Evolutionary conservation across 2,113 vertebrate genomes (phyloP).

Genomic region (Gallinago paraguaiae): DNA sequence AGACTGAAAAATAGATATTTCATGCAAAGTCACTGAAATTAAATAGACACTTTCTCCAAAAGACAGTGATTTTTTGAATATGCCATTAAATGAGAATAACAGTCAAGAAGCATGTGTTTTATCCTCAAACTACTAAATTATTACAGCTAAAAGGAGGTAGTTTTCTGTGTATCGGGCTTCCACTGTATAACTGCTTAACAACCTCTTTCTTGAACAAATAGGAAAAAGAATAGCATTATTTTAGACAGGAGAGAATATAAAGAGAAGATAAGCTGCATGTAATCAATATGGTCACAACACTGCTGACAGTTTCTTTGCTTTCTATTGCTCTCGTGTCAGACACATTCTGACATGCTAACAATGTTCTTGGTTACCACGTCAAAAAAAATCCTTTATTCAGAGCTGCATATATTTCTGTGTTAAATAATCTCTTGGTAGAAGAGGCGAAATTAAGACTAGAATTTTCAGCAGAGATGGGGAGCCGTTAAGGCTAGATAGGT

Average conservation of each 20-base stretch:
- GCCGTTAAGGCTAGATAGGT: no score
- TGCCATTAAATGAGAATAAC: not conserved
- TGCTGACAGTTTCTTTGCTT: not conserved
- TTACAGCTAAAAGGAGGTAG: not conserved
- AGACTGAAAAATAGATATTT: not conserved
- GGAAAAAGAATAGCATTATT: not conserved
- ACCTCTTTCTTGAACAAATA: not conserved
- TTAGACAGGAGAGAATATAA: not conserved
- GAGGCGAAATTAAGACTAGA: not conserved
- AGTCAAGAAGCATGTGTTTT: not conserved
- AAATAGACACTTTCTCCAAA: not conserved
- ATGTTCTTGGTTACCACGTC: not conserved
- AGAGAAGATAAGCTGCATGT: not conserved
- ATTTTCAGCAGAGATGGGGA: not conserved
- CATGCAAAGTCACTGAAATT: not conserved
- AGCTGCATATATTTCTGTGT: not conserved
- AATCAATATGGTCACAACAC: constrained; percentile 15
- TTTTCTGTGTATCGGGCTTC: not conserved
- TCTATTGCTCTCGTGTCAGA: not conserved
- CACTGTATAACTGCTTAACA: not conserved
- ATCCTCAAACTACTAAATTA: not conserved
- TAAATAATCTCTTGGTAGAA: not conserved
- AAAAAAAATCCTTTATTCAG: not conserved
- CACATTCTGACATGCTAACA: not conserved
- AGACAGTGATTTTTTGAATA: not conserved